Conservation (phyloP, 1,140 invertebrate genomes). For the Patella vulgata region DNA sequence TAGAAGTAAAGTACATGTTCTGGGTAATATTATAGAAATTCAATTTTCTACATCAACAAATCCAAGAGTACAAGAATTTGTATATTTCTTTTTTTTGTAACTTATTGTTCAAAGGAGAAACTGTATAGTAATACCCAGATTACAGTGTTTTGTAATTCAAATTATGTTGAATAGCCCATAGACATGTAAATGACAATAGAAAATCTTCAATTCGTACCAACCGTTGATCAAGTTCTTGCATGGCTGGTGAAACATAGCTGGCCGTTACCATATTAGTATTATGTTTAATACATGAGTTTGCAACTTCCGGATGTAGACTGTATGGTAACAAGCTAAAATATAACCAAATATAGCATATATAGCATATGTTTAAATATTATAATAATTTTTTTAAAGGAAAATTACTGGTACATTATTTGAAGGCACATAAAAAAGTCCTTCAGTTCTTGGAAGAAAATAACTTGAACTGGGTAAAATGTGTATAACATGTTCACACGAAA, state of each 20-base stretch:
- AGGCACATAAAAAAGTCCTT: background rate
- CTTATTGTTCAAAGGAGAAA: no score
- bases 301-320: slow-evolving; percentile 83
- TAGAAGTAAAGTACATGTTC: background rate
- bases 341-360: slow-evolving; percentile 6
- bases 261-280: slow-evolving; percentile 95
- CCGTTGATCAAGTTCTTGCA: slow-evolving; percentile 82
- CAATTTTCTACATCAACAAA: background rate
- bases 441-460: no score
- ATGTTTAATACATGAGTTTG: slow-evolving; percentile 85
- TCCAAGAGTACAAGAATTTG: background rate
- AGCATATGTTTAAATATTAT: no score
- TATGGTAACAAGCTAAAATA: slow-evolving; percentile 87
- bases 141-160: no score
- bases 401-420: no score
- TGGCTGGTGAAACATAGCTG: slow-evolving; percentile 88
- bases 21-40: background rate
- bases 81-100: slow-evolving; percentile 1
- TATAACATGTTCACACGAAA: no score
- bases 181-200: no score
- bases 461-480: no score
- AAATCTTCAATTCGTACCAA: no score
- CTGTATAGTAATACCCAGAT: no score
- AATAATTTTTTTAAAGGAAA: background rate
- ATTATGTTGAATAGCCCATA: no score